A percentile compares a stretch with the other conserved stretches of the same genome.
phyloP scores from a whole-genome alignment of 2,888 invertebrate genomes.

The Apamea sordens region DNA sequence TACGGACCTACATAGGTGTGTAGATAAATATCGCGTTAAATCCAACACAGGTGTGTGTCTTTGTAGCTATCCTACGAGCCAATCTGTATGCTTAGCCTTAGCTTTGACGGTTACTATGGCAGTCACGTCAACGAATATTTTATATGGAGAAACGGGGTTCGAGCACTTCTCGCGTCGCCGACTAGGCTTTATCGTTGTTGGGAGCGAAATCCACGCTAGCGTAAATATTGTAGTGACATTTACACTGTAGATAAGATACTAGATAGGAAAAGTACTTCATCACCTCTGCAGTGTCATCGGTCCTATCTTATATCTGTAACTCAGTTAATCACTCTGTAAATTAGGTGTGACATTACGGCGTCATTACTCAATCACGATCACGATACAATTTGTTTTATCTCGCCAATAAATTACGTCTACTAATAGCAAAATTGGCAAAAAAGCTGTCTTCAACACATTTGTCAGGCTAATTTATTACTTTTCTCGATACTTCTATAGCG shows the following conservation, averaged over 20 bases:
- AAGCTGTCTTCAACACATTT: slow-evolving; percentile 10
- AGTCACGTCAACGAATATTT: slow-evolving; percentile 55
- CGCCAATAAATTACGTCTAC: slow-evolving; percentile 23
- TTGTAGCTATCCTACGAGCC: slow-evolving; percentile 14
- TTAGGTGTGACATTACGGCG: slow-evolving; percentile 25
- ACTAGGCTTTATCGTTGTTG: slow-evolving; percentile 22
- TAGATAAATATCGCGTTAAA: slow-evolving; percentile 28
- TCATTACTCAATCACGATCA: slow-evolving; percentile 14
- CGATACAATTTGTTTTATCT: slow-evolving; percentile 19
- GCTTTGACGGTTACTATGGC: slow-evolving; percentile 38
- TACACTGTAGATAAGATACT: slow-evolving; percentile 4
- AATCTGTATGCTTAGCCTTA: slow-evolving; percentile 36
- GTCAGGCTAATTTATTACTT: slow-evolving; percentile 40
- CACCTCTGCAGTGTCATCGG: slow-evolving; percentile 17
- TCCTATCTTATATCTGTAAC: slow-evolving; percentile 14
- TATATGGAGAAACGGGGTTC: slow-evolving; percentile 45
- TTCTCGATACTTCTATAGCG: slow-evolving; percentile 52
- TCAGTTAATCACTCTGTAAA: slow-evolving; percentile 26
- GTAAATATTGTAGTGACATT: slow-evolving; percentile 27
- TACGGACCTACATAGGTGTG: slow-evolving; percentile 14
- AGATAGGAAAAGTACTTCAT: slow-evolving; percentile 34
- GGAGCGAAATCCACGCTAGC: slow-evolving; percentile 10
- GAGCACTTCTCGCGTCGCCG: slow-evolving; percentile 9
- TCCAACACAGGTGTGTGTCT: slow-evolving; percentile 34
- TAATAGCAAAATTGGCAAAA: slow-evolving; percentile 30